Evolutionary conservation across 1,140 invertebrate genomes (phyloP).

Genomic region (Halyomorpha halys): DNA sequence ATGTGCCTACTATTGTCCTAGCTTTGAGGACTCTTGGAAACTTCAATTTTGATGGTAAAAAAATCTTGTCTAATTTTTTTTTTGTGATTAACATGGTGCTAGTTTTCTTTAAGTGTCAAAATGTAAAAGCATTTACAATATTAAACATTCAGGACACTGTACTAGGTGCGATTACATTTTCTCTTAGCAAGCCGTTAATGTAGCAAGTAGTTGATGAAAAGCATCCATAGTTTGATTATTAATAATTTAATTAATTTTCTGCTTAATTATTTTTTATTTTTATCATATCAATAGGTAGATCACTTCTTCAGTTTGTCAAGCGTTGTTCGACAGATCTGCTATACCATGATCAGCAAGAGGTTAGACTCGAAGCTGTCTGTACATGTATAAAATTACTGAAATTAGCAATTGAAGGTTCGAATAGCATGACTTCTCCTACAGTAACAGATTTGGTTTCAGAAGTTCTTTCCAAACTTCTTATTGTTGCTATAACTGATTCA

Average conservation of each 20-base stretch:
- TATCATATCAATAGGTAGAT: conserved; percentile 51
- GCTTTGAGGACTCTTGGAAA: conserved; percentile 88
- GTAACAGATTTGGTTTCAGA: conserved; percentile 78
- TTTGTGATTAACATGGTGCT: too few species aligned
- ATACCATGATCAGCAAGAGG: conserved; percentile 81
- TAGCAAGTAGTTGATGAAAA: too few species aligned
- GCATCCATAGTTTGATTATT: too few species aligned
- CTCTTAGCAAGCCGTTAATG: too few species aligned
- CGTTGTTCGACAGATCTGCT: conserved; percentile 88
- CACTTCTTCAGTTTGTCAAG: conserved; percentile 81
- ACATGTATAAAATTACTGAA: conserved; percentile 83
- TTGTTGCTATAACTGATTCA: conserved; percentile 91
- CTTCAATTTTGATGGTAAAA: conserved; percentile 81
- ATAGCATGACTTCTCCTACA: conserved; percentile 51
- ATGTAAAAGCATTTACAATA: too few species aligned
- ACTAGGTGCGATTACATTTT: too few species aligned
- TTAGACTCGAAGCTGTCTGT: conserved; percentile 86
- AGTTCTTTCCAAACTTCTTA: conserved; percentile 79
- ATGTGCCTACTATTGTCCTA: conserved; percentile 75
- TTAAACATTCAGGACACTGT: too few species aligned
- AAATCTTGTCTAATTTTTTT: too few species aligned
- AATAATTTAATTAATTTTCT: too few species aligned
- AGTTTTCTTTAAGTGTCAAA: too few species aligned
- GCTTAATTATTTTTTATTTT: too few species aligned
- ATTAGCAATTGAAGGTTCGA: conserved; percentile 52